A percentile compares a stretch with the other conserved stretches of the same genome.
phyloP scores from a whole-genome alignment of 2,888 invertebrate genomes.

The Thereva nobilitata region DNA sequence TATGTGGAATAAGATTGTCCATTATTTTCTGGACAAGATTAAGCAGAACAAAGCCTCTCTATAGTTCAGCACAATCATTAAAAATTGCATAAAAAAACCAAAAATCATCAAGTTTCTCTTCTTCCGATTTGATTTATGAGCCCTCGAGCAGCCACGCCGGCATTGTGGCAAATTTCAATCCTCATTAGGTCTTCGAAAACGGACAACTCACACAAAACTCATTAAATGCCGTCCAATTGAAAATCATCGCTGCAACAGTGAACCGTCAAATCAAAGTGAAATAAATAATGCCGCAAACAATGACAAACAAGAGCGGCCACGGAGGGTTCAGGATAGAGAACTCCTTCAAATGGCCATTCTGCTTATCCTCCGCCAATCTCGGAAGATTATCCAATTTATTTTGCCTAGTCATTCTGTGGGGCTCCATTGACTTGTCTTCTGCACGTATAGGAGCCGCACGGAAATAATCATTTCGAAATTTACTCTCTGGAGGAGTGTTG shows the following conservation, averaged over 20 bases:
- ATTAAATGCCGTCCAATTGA: neutral
- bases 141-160: too few relatives aligned
- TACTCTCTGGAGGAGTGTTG: slow-evolving; percentile 22
- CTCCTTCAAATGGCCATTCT: slow-evolving; percentile 19
- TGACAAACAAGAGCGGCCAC: slow-evolving; percentile 21
- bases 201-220: too few relatives aligned
- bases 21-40: too few relatives aligned
- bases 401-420: slow-evolving; percentile 11
- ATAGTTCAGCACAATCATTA: too few relatives aligned
- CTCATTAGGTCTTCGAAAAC: too few relatives aligned
- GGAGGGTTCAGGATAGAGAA: slow-evolving; percentile 1
- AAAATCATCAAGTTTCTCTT: too few relatives aligned
- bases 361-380: slow-evolving; percentile 30
- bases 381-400: slow-evolving; percentile 27
- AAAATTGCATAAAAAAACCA: too few relatives aligned
- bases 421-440: slow-evolving; percentile 17
- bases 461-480: slow-evolving; percentile 12
- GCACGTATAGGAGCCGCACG: slow-evolving; percentile 10
- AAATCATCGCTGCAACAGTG: neutral
- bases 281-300: slow-evolving; percentile 27
- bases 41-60: too few relatives aligned
- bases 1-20: too few relatives aligned
- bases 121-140: too few relatives aligned
- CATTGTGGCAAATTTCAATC: too few relatives aligned
- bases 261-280: slow-evolving; percentile 16